Base-by-base conservation (phyloP, 2,888 invertebrate genomes). In the Oscheius sp. region DNA sequence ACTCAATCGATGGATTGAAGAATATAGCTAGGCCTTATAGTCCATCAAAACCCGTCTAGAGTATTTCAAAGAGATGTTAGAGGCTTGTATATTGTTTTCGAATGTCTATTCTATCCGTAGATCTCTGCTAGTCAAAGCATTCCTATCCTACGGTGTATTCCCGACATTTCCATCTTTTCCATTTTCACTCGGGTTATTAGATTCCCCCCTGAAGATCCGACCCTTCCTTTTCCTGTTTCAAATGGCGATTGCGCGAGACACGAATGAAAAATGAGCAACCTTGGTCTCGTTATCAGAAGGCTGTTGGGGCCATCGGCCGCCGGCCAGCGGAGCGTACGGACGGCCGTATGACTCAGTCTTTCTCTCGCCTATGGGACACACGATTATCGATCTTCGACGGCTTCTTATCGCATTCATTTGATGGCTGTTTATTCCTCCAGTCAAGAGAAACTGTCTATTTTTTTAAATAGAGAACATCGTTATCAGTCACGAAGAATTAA, bases 1-100 rank as follows among this genome's bases (percentile, higher is more conserved):
- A 71, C 75, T 45, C 71, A 78, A 57, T 72, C 77, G 28, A 65
- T 77, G 41, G 75, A 77, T 44, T 77, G n/a, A 67, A 49, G 44
- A 3, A 61, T 14, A 45, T 33, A n/a, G 2, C 26, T 41, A 24
- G n/a, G 17, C 56, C 33, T 20, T n/a, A n/a, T n/a, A n/a, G 3
- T 17, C 44, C 44, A 41, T 4, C 44, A 20, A 41, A 41, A 36
- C 9, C 38, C 38, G n/a, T n/a, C n/a, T n/a, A n/a, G n/a, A n/a
- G n/a, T n/a, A n/a, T n/a, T n/a, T n/a, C n/a, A n/a, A n/a, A n/a
- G n/a, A n/a, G n/a, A n/a, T n/a, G n/a, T n/a, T n/a, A n/a, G n/a
- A n/a, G n/a, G n/a, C n/a, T n/a, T n/a, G n/a, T n/a, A n/a, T n/a
- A n/a, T n/a, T n/a, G n/a, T n/a, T n/a, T n/a, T n/a, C n/a, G n/a